Percentiles rank a stretch among this genome's conserved stretches.
These are phyloP conservation scores for Heliconius hermathena DNA, from an alignment of 1,140 invertebrate genomes.

Conservation along the genomic window DNA sequence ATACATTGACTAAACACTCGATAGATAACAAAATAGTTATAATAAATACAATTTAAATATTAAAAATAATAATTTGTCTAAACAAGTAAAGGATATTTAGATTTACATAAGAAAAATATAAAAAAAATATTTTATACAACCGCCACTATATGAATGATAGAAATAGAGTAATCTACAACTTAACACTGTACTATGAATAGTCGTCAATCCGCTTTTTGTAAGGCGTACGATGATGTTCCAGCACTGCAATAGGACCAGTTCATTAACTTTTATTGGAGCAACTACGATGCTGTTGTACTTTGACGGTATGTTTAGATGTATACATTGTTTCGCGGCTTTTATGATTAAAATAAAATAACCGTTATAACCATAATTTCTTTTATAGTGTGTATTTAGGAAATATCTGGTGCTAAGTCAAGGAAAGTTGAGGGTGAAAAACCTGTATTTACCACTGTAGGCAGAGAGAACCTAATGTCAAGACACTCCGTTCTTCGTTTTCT, in stretches of 20 bases:
- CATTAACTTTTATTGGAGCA: conserved; percentile 63
- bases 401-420: no score
- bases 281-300: conserved; percentile 40
- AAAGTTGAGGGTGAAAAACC: no score
- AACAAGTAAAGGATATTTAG: not conserved
- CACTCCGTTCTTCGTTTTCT: no score
- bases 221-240: conserved; percentile 31
- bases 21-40: no score
- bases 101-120: not conserved
- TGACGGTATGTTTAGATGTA: conserved; percentile 41
- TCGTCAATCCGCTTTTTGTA: conserved; percentile 1
- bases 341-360: not conserved
- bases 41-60: no score
- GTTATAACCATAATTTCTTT: no score
- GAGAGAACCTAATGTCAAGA: no score
- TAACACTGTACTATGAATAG: not conserved
- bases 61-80: no score
- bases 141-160: not conserved
- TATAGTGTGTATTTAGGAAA: no score
- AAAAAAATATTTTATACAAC: not conserved
- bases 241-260: conserved; percentile 45
- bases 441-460: no score
- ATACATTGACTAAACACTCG: no score
- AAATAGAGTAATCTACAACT: not conserved
- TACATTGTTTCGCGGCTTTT: conserved; percentile 37